Base-by-base conservation (phyloP, 2,888 invertebrate species). In the Acleris holmiana region DNA sequence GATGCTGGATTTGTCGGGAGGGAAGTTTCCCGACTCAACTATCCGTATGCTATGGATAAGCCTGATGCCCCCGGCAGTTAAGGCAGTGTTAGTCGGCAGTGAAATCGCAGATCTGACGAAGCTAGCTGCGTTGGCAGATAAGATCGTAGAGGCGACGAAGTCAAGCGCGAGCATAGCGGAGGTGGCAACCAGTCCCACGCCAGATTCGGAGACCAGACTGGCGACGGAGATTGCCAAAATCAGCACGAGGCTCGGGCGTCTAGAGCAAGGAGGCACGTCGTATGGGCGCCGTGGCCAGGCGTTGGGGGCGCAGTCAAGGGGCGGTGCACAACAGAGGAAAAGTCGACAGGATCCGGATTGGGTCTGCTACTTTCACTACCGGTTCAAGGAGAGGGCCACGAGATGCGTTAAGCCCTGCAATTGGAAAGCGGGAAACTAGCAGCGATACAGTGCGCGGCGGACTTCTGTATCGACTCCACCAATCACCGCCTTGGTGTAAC, bases 281-380 rank as follows among this genome's bases (percentile, higher is more conserved):
- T n/a, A n/a, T n/a, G n/a, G n/a, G n/a, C n/a, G n/a, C n/a, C n/a
- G n/a, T n/a, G n/a, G n/a, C n/a, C n/a, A n/a, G n/a, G n/a, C n/a
- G n/a, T n/a, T n/a, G n/a, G n/a, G n/a, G 49, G 57, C 21, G 25
- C 49, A 7, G 35, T 19, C 51, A 8, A 47, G 35, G 35, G 21
- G 41, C 46, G 57, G 25, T 18, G 18, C 29, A 55, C 55, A n/a
- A 10, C 50, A 19, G 35, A 19, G 10, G n/a, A 7, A 21, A 15
- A 29, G 19, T 18, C 18, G 18, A 15, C 17, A 23, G 23, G 17
- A 21, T 8, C 54, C 46, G 40, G 51, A 53, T n/a, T 58, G 64
- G 53, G 23, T 58, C 7, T 66, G 66, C n/a, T 46, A n/a, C 23
- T 66, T 54, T 29, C 66, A 66, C 18, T 48, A 25, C 19, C 17